Base-by-base conservation (phyloP, 2,797 vertebrate species). In the Tadarida brasiliensis region DNA sequence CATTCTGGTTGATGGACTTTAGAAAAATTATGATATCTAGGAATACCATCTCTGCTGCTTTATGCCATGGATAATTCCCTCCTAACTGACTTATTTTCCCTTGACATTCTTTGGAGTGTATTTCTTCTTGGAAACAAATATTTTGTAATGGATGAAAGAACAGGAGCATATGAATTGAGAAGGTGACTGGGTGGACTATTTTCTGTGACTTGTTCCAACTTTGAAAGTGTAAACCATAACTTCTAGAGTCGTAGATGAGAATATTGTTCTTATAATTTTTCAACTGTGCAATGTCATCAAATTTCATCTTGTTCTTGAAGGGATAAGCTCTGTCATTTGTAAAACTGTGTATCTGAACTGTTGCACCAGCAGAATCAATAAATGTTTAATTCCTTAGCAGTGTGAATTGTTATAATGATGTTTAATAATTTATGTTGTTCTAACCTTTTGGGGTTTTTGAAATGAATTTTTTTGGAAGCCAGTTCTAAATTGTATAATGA, bases 31-130 rank as follows among this genome's bases (percentile, higher is more conserved):
- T 82, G 86, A 84, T 57, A 86, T 59, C 61, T 95, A 94, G 82
- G 67, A 54, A 92, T 84, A 78, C 0, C 1, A 94, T 90, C 95
- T 95, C 89, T 96, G 92, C 70, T 7, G 0, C 49, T 94, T 90
- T 57, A 91, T 96, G 71, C 88, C 24, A 3, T 54, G 67, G 92
- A 77, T 96, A 94, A 97, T 92, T 74, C 2, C 1, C 30, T 95
- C 76, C 54, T 63, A 24, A 24, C 24, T 59, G 33, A 26, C 86
- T 94, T 78, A 73, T 81, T 56, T 96, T 8, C 16, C 65, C 6
- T 61, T 16, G 61, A 95, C 68, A 26, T 20, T 51, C 22, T 35
- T 94, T 93, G 59, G 5, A 87, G 85, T 91, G 35, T 82, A 83
- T 87, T 83, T 12, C 39, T 59, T 12, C 0, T 68, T 91, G 35